Evolutionary conservation across 2,888 invertebrate genomes (phyloP).

Genomic region (Erannis defoliaria): DNA sequence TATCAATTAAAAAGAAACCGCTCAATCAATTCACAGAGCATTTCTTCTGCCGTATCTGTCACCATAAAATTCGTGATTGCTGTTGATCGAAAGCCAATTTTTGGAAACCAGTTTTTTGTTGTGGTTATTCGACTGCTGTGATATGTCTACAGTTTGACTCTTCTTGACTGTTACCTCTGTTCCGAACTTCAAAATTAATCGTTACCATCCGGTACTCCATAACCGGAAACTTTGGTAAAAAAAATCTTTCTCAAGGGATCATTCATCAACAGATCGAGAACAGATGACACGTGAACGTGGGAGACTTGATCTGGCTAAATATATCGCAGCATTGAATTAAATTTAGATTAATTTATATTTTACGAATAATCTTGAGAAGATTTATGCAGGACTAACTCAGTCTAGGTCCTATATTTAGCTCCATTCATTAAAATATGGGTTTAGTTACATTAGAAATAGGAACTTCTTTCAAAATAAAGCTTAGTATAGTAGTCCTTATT

Average conservation of each 20-base stretch:
- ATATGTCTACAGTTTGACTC: conserved; percentile 29
- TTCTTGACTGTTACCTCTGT: conserved; percentile 32
- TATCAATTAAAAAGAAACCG: conserved; percentile 44
- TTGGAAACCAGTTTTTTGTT: conserved; percentile 44
- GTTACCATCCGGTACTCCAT: conserved; percentile 72
- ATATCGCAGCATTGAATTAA: conserved; percentile 10
- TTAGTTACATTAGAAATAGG: background rate
- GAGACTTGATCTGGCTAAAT: conserved; percentile 29
- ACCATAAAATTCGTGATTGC: conserved; percentile 46
- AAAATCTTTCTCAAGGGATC: conserved; percentile 44
- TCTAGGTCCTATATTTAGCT: background rate
- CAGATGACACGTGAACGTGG: conserved; percentile 33
- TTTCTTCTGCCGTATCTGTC: conserved; percentile 44
- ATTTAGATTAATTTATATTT: background rate
- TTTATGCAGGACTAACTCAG: background rate
- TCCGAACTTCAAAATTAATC: conserved; percentile 60
- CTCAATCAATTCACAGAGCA: conserved; percentile 40
- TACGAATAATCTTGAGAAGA: background rate
- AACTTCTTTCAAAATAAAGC: background rate
- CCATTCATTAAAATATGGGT: background rate
- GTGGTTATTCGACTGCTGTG: conserved; percentile 38
- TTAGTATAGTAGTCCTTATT: background rate
- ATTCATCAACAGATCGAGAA: conserved; percentile 34
- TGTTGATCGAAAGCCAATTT: conserved; percentile 49
- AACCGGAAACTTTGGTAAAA: conserved; percentile 75